Base-by-base conservation (phyloP, 2,888 invertebrate species). In the Anaspis maculata region DNA sequence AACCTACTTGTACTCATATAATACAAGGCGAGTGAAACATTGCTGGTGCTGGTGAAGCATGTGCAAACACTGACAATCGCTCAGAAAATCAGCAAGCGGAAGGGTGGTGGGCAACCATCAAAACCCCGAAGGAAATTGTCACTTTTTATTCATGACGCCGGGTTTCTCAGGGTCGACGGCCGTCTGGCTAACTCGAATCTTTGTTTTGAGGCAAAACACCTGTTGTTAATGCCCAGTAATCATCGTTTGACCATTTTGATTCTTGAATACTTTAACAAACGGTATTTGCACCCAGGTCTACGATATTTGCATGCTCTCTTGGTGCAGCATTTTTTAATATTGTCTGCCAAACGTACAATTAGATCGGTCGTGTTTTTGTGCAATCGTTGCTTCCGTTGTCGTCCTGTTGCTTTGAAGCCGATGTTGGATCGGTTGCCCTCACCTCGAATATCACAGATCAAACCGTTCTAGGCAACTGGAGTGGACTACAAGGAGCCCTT, bases 291-390 rank as follows among this genome's bases (percentile, higher is more conserved):
- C 21, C 19, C 43, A 3, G 46, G 46, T 3, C 27, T 47, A 3
- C 28, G 32, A 6, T 26, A 34, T 24, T 16, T 42, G 7, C 34
- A 34, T 25, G 32, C 33, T 3, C 15, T 45, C 10, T 26, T 45
- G 25, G 16, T 32, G 19, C 41, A 44, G 32, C 32, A 31, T 30
- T 45, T 21, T 28, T 45, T 41, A 43, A 44, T 45, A 15, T n/a
- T 45, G 16, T 37, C 41, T 9, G 37, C 38, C 6, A n/a, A n/a
- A n/a, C n/a, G n/a, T n/a, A n/a, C n/a, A n/a, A n/a, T n/a, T n/a
- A n/a, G n/a, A n/a, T n/a, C 12, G 24, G 12, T 9, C 15, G 16
- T 24, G 32, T 7, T 16, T 25, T 26, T 13, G 13, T 12, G 11
- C 13, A 6, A 15, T 32, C 6, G n/a, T n/a, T 32, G 33, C 12